Evolutionary conservation across 2,113 vertebrate species (phyloP).

Genomic region (Carettochelys insculpta): DNA sequence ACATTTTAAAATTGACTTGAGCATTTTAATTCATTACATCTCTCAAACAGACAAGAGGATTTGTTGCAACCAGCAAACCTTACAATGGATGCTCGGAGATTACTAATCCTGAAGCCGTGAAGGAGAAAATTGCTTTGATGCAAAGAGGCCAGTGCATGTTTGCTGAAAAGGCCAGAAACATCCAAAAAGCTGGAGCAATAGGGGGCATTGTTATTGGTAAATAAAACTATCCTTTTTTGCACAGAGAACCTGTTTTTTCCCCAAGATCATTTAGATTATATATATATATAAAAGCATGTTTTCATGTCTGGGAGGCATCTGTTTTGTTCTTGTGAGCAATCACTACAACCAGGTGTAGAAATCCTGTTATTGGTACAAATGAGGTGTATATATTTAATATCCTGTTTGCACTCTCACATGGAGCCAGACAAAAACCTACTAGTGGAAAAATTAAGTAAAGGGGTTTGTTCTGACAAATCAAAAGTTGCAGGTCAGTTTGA

Average conservation of each 20-base stretch:
- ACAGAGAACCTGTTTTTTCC: not conserved
- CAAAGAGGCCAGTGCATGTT: slow-evolving; percentile 99
- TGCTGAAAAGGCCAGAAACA: slow-evolving; percentile 95
- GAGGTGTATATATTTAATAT: not conserved
- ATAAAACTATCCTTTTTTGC: slow-evolving; percentile 4
- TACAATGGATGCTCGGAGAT: slow-evolving; percentile 94
- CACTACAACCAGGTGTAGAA: not conserved
- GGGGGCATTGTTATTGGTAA: slow-evolving; percentile 97
- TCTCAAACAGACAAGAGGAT: slow-evolving; percentile 88
- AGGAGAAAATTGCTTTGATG: slow-evolving; percentile 92
- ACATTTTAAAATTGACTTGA: not conserved
- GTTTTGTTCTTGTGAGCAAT: not conserved
- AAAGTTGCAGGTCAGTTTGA: not conserved
- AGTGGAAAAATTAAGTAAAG: not conserved
- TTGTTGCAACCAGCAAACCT: slow-evolving; percentile 91
- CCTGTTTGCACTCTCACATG: not conserved
- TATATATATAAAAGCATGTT: not conserved
- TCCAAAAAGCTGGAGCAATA: slow-evolving; percentile 94
- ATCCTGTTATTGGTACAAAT: not conserved
- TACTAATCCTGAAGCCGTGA: slow-evolving; percentile 87
- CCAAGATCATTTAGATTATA: not conserved
- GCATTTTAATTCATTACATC: slow-evolving; percentile 32
- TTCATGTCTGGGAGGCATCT: not conserved
- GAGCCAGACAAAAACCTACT: not conserved
- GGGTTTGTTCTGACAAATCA: not conserved